Evolutionary conservation across 2,888 invertebrate genomes (phyloP).

Genomic region (Rhogogaster chlorosoma): DNA sequence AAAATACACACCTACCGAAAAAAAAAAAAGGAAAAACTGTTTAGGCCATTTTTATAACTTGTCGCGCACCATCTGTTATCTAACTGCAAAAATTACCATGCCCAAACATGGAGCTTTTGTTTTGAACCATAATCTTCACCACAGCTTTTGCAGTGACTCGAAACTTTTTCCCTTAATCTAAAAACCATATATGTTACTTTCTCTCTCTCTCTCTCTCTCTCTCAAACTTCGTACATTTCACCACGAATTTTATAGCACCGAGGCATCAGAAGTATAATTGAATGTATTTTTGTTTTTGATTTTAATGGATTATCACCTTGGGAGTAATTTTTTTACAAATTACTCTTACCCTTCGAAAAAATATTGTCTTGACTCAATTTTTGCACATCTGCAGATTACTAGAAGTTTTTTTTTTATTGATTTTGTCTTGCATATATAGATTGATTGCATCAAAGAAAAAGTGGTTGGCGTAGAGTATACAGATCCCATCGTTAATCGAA

Average conservation of each 20-base stretch:
- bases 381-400: not conserved
- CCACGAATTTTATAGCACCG: not conserved
- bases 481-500: not conserved
- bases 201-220: not conserved
- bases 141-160: not conserved
- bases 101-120: not conserved
- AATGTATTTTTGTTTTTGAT: too few relatives aligned
- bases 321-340: too few relatives aligned
- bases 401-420: not conserved
- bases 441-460: too few relatives aligned
- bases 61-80: constrained; percentile 37
- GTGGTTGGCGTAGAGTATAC: too few relatives aligned
- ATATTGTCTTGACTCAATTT: too few relatives aligned
- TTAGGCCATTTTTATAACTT: constrained; percentile 37
- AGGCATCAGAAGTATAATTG: not conserved
- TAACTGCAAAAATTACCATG: constrained; percentile 39
- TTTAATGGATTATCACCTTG: too few relatives aligned
- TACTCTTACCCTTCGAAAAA: too few relatives aligned
- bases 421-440: not conserved
- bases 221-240: not conserved
- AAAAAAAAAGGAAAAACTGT: not conserved
- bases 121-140: not conserved
- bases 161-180: not conserved
- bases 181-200: not conserved
- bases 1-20: not conserved